Conservation (phyloP, 2,113 vertebrate species). For the Tragulus kanchil region DNA sequence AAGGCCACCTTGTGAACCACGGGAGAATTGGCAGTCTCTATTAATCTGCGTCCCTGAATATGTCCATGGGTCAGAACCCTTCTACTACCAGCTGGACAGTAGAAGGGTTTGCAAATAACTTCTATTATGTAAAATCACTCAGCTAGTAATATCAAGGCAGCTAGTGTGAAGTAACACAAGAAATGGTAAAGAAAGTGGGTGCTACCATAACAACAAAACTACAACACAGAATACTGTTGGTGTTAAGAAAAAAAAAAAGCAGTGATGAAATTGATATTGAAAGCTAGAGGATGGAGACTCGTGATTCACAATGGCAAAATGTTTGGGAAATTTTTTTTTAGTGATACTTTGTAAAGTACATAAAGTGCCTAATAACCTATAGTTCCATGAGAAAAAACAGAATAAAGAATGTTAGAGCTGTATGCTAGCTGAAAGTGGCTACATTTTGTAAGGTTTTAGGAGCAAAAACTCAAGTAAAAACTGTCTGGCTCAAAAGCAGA, state of each 20-base stretch:
- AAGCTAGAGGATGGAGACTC: neutral
- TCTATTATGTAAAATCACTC: neutral
- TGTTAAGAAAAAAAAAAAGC: neutral
- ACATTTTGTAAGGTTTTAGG: constrained; percentile 29
- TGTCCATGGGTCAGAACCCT: neutral
- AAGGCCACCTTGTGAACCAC: neutral
- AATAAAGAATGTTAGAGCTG: neutral
- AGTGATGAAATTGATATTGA: neutral
- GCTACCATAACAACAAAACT: neutral
- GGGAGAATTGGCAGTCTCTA: neutral
- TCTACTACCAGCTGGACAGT: neutral
- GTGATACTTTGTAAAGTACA: neutral
- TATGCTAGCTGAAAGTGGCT: neutral
- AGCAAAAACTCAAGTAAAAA: neutral
- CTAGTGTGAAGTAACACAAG: neutral
- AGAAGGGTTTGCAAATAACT: neutral
- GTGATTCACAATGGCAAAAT: neutral
- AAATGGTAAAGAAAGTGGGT: neutral
- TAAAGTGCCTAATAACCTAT: neutral
- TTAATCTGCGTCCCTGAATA: neutral
- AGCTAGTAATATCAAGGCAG: neutral
- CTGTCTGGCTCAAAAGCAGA: neutral
- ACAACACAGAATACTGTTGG: neutral
- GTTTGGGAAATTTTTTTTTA: neutral
- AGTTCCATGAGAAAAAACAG: neutral